A percentile compares a stretch with the other conserved stretches of the same genome.
Conservation (phyloP, 2,888 invertebrate genomes). For the Sphaerophoria taeniata region DNA sequence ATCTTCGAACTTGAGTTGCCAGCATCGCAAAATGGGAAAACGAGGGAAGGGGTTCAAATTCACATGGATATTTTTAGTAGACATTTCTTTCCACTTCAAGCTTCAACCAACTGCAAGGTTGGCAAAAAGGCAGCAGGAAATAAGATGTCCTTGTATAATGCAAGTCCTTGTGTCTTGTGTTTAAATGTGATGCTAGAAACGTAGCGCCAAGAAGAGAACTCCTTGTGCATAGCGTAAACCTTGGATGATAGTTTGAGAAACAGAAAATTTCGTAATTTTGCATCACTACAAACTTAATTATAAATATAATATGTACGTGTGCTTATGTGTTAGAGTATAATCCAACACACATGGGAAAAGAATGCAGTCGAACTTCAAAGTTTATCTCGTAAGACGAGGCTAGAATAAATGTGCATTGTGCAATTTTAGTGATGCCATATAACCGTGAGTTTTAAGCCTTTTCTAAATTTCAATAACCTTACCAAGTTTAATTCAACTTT, state of each 20-base stretch:
- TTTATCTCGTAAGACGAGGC: constrained; percentile 58
- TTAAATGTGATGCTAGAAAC: background rate
- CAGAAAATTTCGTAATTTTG: constrained; percentile 43
- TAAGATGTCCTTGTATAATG: constrained; percentile 28
- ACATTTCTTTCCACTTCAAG: constrained; percentile 37
- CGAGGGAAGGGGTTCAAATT: too few species aligned
- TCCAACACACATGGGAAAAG: constrained; percentile 6
- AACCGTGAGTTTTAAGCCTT: background rate
- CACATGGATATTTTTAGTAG: constrained; percentile 10
- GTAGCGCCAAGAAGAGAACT: background rate
- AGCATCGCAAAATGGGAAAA: too few species aligned
- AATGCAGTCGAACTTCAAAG: too few species aligned
- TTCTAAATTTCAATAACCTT: too few species aligned
- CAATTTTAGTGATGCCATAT: constrained; percentile 13
- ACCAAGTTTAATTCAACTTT: too few species aligned
- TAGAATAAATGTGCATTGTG: constrained; percentile 37
- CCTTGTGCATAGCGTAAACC: constrained; percentile 12
- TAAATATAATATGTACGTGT: background rate
- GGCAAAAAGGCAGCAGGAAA: constrained; percentile 29
- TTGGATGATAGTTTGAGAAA: background rate
- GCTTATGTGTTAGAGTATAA: too few species aligned
- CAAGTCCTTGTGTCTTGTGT: too few species aligned
- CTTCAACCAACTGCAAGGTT: constrained; percentile 36
- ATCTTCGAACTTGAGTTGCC: background rate
- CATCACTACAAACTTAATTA: constrained; percentile 65